Evolutionary conservation across 2,797 vertebrate genomes (phyloP).

Genomic region (Lacerta bilineata): DNA sequence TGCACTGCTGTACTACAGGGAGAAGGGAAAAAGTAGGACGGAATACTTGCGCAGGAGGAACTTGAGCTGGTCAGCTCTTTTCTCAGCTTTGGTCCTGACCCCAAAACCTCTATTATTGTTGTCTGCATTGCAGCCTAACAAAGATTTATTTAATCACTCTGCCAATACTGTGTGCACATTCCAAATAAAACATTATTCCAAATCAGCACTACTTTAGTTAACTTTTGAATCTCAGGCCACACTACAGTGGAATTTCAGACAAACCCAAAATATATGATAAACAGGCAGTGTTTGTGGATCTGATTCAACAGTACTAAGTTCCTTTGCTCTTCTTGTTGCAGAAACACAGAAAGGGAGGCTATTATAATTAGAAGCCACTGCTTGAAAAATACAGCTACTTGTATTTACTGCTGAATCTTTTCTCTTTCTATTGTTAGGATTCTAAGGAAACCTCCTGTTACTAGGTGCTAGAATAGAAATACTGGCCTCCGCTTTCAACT

Average conservation of each 20-base stretch:
- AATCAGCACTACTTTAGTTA: neutral
- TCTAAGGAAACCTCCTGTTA: neutral
- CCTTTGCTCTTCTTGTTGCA: neutral
- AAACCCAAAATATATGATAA: constrained; percentile 1
- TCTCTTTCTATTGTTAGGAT: neutral
- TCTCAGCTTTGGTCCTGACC: constrained; percentile 19
- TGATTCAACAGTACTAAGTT: neutral
- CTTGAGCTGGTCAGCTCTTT: constrained; percentile 26
- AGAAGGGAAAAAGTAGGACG: constrained; percentile 11
- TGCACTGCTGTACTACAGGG: neutral
- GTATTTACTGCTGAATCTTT: neutral
- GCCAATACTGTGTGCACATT: neutral
- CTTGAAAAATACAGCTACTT: neutral
- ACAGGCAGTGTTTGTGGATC: neutral
- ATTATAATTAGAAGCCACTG: neutral
- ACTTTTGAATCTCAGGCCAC: neutral
- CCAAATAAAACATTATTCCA: constrained; percentile 7
- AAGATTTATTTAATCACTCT: constrained; percentile 16
- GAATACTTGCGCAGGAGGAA: neutral
- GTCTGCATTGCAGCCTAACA: neutral
- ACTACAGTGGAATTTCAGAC: neutral
- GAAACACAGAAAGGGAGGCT: neutral
- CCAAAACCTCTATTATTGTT: constrained; percentile 16
- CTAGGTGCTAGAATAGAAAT: neutral
- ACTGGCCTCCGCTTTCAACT: neutral